Evolutionary conservation across 2,888 invertebrate species (phyloP).

Genomic region (Leptogaster cylindrica): DNA sequence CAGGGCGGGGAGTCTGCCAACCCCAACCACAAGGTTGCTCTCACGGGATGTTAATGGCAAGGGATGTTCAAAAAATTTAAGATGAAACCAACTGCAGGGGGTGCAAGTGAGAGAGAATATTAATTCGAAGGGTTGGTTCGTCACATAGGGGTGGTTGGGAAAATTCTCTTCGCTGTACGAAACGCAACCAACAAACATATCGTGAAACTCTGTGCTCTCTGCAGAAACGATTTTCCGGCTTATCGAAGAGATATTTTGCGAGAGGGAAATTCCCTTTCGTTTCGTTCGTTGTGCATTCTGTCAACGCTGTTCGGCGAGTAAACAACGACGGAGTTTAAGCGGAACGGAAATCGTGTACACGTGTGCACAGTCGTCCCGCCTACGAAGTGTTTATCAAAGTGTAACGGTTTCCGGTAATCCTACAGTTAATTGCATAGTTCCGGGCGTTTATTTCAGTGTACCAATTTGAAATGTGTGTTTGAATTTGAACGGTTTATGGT

Average conservation of each 20-base stretch:
- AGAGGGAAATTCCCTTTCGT: conserved; percentile 23
- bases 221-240: background rate
- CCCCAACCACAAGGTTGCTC: conserved; percentile 20
- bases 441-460: background rate
- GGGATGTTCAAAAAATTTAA: conserved; percentile 12
- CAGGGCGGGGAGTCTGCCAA: conserved; percentile 6
- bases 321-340: conserved; percentile 40
- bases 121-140: no score
- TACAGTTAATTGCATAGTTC: conserved; percentile 1
- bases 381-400: conserved; percentile 12
- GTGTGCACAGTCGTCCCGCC: conserved; percentile 33
- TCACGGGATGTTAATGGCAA: conserved; percentile 35
- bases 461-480: background rate
- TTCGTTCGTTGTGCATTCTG: conserved; percentile 44
- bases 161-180: no score
- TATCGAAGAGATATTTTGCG: background rate
- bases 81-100: conserved; percentile 11
- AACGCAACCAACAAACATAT: no score
- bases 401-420: conserved; percentile 12
- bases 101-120: conserved; percentile 2
- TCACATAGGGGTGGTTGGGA: background rate
- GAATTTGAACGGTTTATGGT: background rate
- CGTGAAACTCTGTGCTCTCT: background rate
- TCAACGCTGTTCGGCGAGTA: conserved; percentile 44
- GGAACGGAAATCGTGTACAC: conserved; percentile 36